Conservation (phyloP, 2,797 vertebrate species). For the Serranus cabrilla region DNA sequence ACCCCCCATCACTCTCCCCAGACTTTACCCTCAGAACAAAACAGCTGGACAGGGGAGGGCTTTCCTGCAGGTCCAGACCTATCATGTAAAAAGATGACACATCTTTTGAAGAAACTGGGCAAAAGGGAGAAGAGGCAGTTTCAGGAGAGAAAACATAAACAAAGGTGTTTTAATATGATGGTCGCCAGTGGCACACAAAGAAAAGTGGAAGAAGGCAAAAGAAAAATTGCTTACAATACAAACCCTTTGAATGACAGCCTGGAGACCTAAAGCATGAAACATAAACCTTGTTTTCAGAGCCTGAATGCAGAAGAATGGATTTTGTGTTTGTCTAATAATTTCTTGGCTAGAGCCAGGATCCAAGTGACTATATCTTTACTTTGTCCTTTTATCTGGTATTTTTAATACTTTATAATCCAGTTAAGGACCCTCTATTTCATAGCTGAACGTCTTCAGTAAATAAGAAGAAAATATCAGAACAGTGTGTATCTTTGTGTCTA, state of each 20-base stretch:
- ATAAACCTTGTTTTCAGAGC: conserved; percentile 62
- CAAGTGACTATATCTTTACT: conserved; percentile 31
- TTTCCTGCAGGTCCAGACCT: conserved; percentile 81
- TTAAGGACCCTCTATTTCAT: conserved; percentile 16
- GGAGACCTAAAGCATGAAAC: conserved; percentile 63
- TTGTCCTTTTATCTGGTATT: conserved; percentile 23
- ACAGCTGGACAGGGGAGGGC: conserved; percentile 77
- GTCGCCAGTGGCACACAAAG: conserved; percentile 73
- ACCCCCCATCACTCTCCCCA: conserved; percentile 68
- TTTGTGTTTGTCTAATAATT: conserved; percentile 42
- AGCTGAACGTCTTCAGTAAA: conserved; percentile 22
- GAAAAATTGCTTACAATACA: conserved; percentile 81
- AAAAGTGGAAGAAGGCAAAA: conserved; percentile 55
- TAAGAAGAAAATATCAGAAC: conserved; percentile 9
- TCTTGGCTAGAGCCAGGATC: conserved; percentile 36
- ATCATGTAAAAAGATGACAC: conserved; percentile 77
- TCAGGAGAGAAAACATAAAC: conserved; percentile 73
- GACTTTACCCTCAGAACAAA: conserved; percentile 73
- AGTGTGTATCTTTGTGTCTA: background rate
- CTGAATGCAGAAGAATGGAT: conserved; percentile 54
- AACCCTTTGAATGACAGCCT: conserved; percentile 76
- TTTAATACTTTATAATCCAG: conserved; percentile 45
- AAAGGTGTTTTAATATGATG: conserved; percentile 79
- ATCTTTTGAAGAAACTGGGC: conserved; percentile 74
- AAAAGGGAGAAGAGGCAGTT: conserved; percentile 60